Evolutionary conservation across 2,888 invertebrate species (phyloP).

Genomic region (Lordiphosa fenestrarum): DNA sequence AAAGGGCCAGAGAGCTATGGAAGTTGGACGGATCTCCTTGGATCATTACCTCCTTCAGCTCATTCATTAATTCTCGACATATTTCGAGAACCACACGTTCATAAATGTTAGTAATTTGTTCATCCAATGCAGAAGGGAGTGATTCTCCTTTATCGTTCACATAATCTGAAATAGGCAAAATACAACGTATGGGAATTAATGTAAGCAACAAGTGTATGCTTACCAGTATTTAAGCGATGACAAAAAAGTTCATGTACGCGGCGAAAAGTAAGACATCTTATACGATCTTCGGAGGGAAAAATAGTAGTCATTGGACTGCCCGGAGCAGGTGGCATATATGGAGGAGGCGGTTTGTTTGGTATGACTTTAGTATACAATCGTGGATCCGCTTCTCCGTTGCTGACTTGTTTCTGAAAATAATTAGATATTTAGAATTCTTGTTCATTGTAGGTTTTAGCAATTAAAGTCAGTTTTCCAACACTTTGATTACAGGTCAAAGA

Average conservation of each 20-base stretch:
- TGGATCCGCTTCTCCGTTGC: slow-evolving; percentile 29
- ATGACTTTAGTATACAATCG: slow-evolving; percentile 84
- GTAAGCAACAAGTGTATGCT: slow-evolving; percentile 15
- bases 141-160: slow-evolving; percentile 62
- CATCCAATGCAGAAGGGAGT: slow-evolving; percentile 67
- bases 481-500: no score
- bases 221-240: slow-evolving; percentile 72
- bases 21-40: slow-evolving; percentile 75
- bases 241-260: slow-evolving; percentile 73
- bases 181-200: no score
- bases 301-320: slow-evolving; percentile 78
- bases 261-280: slow-evolving; percentile 73
- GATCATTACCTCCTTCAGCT: slow-evolving; percentile 58
- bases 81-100: slow-evolving; percentile 84
- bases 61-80: slow-evolving; percentile 83
- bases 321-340: slow-evolving; percentile 85
- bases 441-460: neutral
- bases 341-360: slow-evolving; percentile 88
- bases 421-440: neutral
- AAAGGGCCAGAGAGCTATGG: slow-evolving; percentile 76
- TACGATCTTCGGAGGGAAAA: slow-evolving; percentile 76
- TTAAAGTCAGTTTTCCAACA: no score
- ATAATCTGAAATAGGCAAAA: slow-evolving; percentile 43
- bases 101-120: slow-evolving; percentile 81
- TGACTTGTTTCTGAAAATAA: neutral